Evolutionary conservation across 2,888 invertebrate genomes (phyloP), one percentile per base, ranked within the genome.

Genomic region (Sinopyrophorus schimmeli): DNA sequence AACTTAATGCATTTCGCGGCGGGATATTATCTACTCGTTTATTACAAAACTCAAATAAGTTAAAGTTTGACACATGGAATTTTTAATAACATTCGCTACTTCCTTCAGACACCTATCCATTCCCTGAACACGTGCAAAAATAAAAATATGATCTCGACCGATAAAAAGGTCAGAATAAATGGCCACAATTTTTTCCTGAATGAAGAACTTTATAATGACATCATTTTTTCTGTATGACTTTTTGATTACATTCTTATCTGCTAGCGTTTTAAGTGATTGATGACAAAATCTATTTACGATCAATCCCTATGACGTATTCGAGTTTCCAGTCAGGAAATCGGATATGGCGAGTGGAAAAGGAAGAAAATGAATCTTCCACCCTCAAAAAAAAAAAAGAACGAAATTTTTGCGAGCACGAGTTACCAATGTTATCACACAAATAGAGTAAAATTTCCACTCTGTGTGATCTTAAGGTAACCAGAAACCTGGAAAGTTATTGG

Each of bases 241-340:
- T 50, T 46, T 46, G 46, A 50, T 50, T 50, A 35, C 27, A 31
- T 30, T 37, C 43, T 50, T 50, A 50, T 50, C 50, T 46, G 10
- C 44, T 23, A 38, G 32, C 44, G 35, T 50, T 50, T 49, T 35
- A 35, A 24, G 55, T 55, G 55, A 55, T 55, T 53, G 55, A 55
- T 55, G 55, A 43, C 47, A 40, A 49, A 49, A 53, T 55, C 50
- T 55, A 55, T 55, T 55, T 48, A 43, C 53, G 47, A 56, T 56
- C 53, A 51, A 42, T 56, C 53, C 44, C 48, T 42, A 43, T 49
- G 51, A 52, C 54, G 56, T 42, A 53, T 52, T 54, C 48, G 48
- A 50, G 44, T 46, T 50, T 50, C 44, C 46, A 46, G 39, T 46
- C 46, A 50, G 43, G 49, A 43, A 43, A 49, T 49, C 49, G 49